phyloP scores from a whole-genome alignment of 2,797 vertebrate genomes.

The Aulostomus chinensis region DNA sequence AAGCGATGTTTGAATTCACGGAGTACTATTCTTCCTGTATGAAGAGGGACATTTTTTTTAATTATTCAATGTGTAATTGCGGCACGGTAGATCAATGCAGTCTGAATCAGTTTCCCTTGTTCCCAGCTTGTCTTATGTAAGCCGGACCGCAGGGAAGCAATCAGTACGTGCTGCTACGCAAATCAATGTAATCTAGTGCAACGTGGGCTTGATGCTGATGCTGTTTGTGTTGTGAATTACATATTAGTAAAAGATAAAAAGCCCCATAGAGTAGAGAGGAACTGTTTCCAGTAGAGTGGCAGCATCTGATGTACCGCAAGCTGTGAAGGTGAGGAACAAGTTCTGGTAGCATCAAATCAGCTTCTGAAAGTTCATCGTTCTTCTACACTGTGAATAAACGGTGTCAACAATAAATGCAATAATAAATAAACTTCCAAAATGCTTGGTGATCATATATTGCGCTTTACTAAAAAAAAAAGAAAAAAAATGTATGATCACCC shows the following conservation, averaged over 20 bases:
- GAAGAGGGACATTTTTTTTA: slow-evolving; percentile 2
- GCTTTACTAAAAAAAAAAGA: too few relatives aligned
- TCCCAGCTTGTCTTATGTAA: slow-evolving; percentile 50
- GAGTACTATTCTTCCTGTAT: slow-evolving; percentile 22
- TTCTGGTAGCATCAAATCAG: too few relatives aligned
- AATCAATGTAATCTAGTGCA: slow-evolving; percentile 48
- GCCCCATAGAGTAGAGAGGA: neutral
- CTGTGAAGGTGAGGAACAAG: too few relatives aligned
- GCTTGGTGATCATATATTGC: too few relatives aligned
- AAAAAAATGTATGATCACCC: too few relatives aligned
- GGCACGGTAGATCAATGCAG: slow-evolving; percentile 33
- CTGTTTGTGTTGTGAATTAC: slow-evolving; percentile 18
- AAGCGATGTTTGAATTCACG: neutral
- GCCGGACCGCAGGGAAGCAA: slow-evolving; percentile 44
- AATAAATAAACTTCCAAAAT: too few relatives aligned
- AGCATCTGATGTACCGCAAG: neutral
- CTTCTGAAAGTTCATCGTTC: too few relatives aligned
- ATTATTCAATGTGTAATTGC: slow-evolving; percentile 23
- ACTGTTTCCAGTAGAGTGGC: neutral
- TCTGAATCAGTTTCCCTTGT: slow-evolving; percentile 25
- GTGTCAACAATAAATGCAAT: neutral
- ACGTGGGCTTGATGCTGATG: slow-evolving; percentile 22
- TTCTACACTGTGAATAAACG: too few relatives aligned
- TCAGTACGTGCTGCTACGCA: slow-evolving; percentile 25
- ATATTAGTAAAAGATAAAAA: slow-evolving; percentile 15